Percentiles rank a stretch among this genome's conserved stretches.
phyloP scores from a whole-genome alignment of 2,113 vertebrate species.

The Apodemus speciosus region DNA sequence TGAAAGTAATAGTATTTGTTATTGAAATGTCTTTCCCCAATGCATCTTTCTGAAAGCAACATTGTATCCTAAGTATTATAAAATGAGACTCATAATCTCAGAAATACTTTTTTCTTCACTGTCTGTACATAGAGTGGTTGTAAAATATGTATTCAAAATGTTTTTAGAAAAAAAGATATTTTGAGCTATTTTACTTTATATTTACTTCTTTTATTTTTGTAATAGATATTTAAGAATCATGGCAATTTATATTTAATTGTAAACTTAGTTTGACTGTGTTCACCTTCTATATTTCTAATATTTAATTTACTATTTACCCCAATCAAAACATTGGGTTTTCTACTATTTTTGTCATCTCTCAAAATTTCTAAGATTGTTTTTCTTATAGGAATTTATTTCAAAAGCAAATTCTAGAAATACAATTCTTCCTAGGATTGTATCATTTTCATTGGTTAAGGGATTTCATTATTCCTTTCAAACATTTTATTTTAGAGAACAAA shows the following conservation, averaged over 20 bases:
- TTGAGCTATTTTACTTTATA: not conserved
- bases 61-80: not conserved
- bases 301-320: not conserved
- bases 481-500: not conserved
- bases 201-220: not conserved
- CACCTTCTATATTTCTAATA: not conserved
- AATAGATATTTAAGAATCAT: not conserved
- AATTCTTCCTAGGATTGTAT: not conserved
- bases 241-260: not conserved
- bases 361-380: constrained; percentile 7
- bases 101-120: not conserved
- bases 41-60: not conserved
- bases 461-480: not conserved
- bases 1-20: not conserved
- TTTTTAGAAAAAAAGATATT: not conserved
- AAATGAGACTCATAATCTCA: not conserved
- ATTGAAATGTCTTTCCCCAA: not conserved
- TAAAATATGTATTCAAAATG: not conserved
- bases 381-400: not conserved
- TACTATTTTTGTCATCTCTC: not conserved
- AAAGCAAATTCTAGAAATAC: not conserved
- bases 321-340: not conserved
- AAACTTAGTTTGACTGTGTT: not conserved
- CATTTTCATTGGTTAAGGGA: not conserved
- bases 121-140: not conserved